These are phyloP conservation scores for Microplitis deprimator DNA, from an alignment of 2,888 invertebrate genomes.

Conservation along the genomic window DNA sequence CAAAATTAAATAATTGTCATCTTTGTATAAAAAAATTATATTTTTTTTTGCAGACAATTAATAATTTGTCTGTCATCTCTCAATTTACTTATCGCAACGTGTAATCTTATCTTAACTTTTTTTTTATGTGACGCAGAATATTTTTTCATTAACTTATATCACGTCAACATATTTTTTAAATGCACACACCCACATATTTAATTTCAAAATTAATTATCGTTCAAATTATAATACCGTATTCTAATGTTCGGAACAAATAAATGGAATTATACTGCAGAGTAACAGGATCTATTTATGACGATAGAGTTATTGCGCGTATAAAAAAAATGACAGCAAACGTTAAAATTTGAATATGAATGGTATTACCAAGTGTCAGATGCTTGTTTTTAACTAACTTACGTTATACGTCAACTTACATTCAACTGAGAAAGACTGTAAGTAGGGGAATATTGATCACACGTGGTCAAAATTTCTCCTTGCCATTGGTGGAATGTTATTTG, in stretches of 20 bases:
- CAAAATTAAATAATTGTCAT: slow-evolving; percentile 5
- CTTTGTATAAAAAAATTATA: not conserved
- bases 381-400: slow-evolving; percentile 57
- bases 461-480: slow-evolving; percentile 55
- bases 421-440: slow-evolving; percentile 34
- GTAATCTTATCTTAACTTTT: slow-evolving; percentile 16
- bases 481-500: slow-evolving; percentile 51
- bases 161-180: not conserved
- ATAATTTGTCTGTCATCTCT: slow-evolving; percentile 27
- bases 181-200: not conserved
- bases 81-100: slow-evolving; percentile 46
- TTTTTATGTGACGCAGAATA: not conserved
- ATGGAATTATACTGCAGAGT: no score
- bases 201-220: not conserved
- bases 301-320: slow-evolving; percentile 12
- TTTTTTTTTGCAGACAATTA: not conserved
- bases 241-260: slow-evolving; percentile 5
- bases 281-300: no score
- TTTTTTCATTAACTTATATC: not conserved
- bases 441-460: slow-evolving; percentile 57
- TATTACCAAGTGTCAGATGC: slow-evolving; percentile 25
- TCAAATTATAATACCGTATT: not conserved
- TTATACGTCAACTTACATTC: slow-evolving; percentile 53
- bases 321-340: slow-evolving; percentile 30
- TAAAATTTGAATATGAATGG: not conserved